Evolutionary conservation across 2,888 invertebrate genomes (phyloP), one percentile per base, ranked within the genome.

Genomic region (Campoletis raptor): DNA sequence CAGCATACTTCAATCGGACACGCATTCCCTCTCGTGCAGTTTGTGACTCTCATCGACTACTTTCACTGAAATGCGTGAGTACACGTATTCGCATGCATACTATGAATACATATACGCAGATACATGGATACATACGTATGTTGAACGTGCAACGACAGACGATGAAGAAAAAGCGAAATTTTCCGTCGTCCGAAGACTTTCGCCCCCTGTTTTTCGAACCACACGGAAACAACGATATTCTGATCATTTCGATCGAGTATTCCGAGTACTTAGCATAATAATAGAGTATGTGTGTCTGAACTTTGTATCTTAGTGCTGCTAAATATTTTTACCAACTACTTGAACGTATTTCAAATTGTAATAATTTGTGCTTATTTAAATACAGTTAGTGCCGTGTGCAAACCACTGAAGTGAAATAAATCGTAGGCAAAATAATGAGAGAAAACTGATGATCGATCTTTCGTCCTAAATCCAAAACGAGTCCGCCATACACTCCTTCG

Each of bases 111-210:
- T 21, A 42, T 67, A 74, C 72, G 48, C 21, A 37, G 18, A 15
- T 37, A 30, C 21, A 57, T 57, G 42, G 8, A 48, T 37, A 36
- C 30, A 12, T 66, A 48, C 7, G 45, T 24, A 18, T 66, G 15
- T 42, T 37, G 12, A 72, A 81, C 81, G 85, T 85, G 85, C 76
- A 45, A 40, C 77, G 85, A 77, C 54, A 72, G 76, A 72, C 85
- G 81, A 85, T 81, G 85, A 85, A 69, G 81, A 85, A 85, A 85
- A 85, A 85, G 81, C 81, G 85, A 85, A 85, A 85, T 85, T 81
- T 81, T 76, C 66, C 85, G 77, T 45, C 67, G 81, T 37, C 57
- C 66, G 67, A 76, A 66, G 77, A 77, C 81, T 85, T 77, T 81
- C 81, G 79, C 42, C 64, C 72, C 61, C 48, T 12, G 12, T 12